Evolutionary conservation across 2,888 invertebrate species (phyloP), one percentile per base, ranked within the genome.

Genomic region (Andrena marginata): DNA sequence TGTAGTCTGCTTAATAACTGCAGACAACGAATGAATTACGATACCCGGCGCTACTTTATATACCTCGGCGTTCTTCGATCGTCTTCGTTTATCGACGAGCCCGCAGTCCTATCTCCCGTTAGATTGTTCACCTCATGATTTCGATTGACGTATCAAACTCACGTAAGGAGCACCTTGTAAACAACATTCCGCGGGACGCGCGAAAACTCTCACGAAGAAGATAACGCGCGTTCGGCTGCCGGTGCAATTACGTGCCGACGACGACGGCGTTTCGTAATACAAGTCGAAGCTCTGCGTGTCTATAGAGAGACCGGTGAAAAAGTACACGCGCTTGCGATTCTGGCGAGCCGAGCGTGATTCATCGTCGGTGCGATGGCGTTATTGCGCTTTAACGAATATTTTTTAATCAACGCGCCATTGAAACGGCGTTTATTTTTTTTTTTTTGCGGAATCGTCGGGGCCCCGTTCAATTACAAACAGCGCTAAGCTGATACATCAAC

Each of bases 11-110:
- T 7, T 35, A 23, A 20, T n/a, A 29, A 42, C 2, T 26, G 10
- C 3, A 3, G 7, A n/a, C 13, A 10, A 2, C 42, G 10, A 31
- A 42, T n/a, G 31, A 26, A 0, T 63, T 20, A 2, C 10, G 5
- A 2, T 2, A 31, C 35, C 4, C 4, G 5, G 6, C 6, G 20
- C 48, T 2, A 13, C 23, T 8, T 85, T 86, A 80, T 85, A 85
- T 80, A 80, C 23, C 8, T 16, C 0, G 0, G 10, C 0, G 16
- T 8, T 33, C 33, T 0, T 1, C 16, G 49, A 42, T 20, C 13
- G n/a, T 62, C 31, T 69, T 42, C 16, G 4, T 42, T 42, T 42
- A 16, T 20, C 6, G 64, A 48, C 48, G 29, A 26, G 4, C 20
- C 8, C 29, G 0, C 10, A 6, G 13, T 23, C 6, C 33, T 51